Evolutionary conservation across 2,888 invertebrate species (phyloP).

Genomic region (Eristalinus aeneus): DNA sequence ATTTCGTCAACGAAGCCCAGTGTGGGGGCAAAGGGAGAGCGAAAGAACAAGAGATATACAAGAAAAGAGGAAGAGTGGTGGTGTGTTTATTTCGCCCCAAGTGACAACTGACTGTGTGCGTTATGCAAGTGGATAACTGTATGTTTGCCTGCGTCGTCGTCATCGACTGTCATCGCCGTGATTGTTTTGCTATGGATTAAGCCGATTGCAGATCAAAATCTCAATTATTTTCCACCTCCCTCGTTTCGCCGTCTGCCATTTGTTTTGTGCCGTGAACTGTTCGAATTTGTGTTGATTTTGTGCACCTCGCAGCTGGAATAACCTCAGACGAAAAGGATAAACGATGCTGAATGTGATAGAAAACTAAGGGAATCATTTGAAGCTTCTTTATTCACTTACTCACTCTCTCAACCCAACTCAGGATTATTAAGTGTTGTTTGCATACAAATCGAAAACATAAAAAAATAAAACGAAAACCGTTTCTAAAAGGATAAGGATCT

Average conservation of each 20-base stretch:
- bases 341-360: neutral
- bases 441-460: neutral
- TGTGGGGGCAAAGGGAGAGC: neutral
- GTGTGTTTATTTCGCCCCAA: neutral
- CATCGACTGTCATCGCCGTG: slow-evolving; percentile 43
- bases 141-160: slow-evolving; percentile 20
- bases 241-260: neutral
- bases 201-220: neutral
- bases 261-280: neutral
- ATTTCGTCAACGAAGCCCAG: neutral
- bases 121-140: slow-evolving; percentile 54
- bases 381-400: slow-evolving; percentile 22
- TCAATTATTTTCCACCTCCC: neutral
- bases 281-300: neutral
- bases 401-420: slow-evolving; percentile 53
- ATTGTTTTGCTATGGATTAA: slow-evolving; percentile 27
- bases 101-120: slow-evolving; percentile 15
- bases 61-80: neutral
- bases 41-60: neutral
- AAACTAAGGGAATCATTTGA: neutral
- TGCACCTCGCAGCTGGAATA: no score
- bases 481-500: slow-evolving; percentile 46
- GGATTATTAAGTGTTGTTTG: slow-evolving; percentile 57
- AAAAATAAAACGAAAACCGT: neutral
- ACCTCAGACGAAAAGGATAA: neutral